Percentiles rank a stretch among this genome's conserved stretches.
Conservation (phyloP, 2,888 invertebrate species). For the Eustalomyia histrio region DNA sequence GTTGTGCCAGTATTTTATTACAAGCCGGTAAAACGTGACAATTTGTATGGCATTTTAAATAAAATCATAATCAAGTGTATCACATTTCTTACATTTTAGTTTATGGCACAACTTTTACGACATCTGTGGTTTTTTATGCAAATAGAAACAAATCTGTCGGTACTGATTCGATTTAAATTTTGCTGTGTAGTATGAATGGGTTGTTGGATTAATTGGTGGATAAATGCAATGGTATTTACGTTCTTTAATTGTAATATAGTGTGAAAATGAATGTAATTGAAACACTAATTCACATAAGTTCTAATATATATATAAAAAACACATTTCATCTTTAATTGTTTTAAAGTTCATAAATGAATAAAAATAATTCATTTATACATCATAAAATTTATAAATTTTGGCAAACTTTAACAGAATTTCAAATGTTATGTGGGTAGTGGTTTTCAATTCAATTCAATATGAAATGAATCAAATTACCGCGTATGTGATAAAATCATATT, state of each 20-base stretch:
- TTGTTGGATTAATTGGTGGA: constrained; percentile 16
- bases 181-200: neutral
- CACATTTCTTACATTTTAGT: constrained; percentile 71
- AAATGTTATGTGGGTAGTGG: too few relatives aligned
- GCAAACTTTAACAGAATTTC: too few relatives aligned
- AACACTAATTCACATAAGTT: neutral
- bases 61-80: constrained; percentile 63
- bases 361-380: neutral
- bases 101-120: constrained; percentile 72
- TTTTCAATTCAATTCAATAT: too few relatives aligned
- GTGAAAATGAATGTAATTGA: constrained; percentile 16
- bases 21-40: constrained; percentile 42
- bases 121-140: constrained; percentile 68
- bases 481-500: too few relatives aligned
- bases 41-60: constrained; percentile 57
- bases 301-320: neutral
- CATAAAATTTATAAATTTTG: constrained; percentile 34
- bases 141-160: constrained; percentile 9
- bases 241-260: neutral
- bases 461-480: too few relatives aligned
- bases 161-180: too few relatives aligned
- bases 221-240: neutral
- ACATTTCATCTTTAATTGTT: neutral
- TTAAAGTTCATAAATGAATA: neutral
- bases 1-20: constrained; percentile 34